A percentile compares a stretch with the other conserved stretches of the same genome.
Evolutionary conservation across 2,888 invertebrate species (phyloP).

Genomic region (Diplazon laetatorius): DNA sequence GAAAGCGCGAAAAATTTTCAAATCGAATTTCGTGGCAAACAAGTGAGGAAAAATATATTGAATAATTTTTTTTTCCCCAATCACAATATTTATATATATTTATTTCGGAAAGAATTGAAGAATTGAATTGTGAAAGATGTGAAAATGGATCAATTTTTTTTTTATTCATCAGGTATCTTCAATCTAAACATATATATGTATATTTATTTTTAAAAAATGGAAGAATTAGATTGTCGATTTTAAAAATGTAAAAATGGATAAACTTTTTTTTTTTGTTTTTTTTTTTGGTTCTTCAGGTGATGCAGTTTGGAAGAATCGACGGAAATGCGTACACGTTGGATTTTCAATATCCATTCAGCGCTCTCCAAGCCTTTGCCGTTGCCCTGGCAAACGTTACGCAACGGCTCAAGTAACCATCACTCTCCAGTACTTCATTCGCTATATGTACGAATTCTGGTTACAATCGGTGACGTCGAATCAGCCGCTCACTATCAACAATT

Average conservation of each 20-base stretch:
- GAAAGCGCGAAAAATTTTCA: slow-evolving; percentile 99
- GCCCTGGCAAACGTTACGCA: slow-evolving; percentile 98
- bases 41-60: slow-evolving; percentile 86
- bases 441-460: slow-evolving; percentile 70
- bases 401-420: slow-evolving; percentile 90
- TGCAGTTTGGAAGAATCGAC: slow-evolving; percentile 99
- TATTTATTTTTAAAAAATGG: too few species aligned
- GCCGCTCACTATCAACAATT: slow-evolving; percentile 38
- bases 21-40: slow-evolving; percentile 97
- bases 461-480: slow-evolving; percentile 55
- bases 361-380: slow-evolving; percentile 98
- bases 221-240: too few species aligned
- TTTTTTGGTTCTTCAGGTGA: slow-evolving; percentile 87
- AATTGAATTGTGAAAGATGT: too few species aligned
- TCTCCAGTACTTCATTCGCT: slow-evolving; percentile 72
- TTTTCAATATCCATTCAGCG: slow-evolving; percentile 99
- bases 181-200: too few species aligned
- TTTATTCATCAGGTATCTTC: too few species aligned
- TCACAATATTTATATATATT: too few species aligned
- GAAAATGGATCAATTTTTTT: too few species aligned
- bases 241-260: too few species aligned
- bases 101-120: too few species aligned
- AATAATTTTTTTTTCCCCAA: too few species aligned
- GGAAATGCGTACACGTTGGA: slow-evolving; percentile 99
- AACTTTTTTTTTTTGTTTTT: too few species aligned